phyloP scores from a whole-genome alignment of 1,140 invertebrate species.

The Drosophila hydei region DNA sequence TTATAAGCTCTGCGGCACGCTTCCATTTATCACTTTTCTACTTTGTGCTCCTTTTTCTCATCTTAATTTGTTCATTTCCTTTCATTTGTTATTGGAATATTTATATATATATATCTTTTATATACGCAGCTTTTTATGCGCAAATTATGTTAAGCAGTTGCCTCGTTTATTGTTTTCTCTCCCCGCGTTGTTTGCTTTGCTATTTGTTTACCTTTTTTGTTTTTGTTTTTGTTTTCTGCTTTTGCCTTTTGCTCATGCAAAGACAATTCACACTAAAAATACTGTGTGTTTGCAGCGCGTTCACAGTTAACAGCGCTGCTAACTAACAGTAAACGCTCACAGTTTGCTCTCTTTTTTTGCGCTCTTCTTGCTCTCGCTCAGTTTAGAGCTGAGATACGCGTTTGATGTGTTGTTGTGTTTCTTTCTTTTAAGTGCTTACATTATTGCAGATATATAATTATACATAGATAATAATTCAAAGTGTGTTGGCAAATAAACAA shows the following conservation, averaged over 20 bases:
- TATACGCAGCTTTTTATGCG: conserved; percentile 47
- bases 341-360: background rate
- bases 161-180: conserved; percentile 17
- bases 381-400: conserved; percentile 15
- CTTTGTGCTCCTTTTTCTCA: conserved; percentile 13
- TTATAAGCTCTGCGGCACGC: background rate
- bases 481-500: conserved; percentile 1
- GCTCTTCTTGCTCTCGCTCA: conserved; percentile 2
- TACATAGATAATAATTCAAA: conserved; percentile 4
- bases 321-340: conserved; percentile 10
- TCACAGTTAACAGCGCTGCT: conserved; percentile 5
- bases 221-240: conserved; percentile 1
- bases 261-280: conserved; percentile 1
- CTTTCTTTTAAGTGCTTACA: background rate
- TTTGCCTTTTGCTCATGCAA: background rate
- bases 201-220: conserved; percentile 20
- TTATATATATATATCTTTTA: conserved; percentile 16
- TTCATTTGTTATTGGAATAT: conserved; percentile 16
- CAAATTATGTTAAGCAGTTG: conserved; percentile 58
- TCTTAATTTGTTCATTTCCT: conserved; percentile 20
- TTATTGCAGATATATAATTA: background rate
- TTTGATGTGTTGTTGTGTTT: conserved; percentile 2
- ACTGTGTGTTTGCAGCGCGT: background rate
- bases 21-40: background rate
- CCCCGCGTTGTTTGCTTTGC: conserved; percentile 20